Evolutionary conservation across 1,140 invertebrate genomes (phyloP), one percentile per base, ranked within the genome.

Genomic region (Panulirus ornatus): DNA sequence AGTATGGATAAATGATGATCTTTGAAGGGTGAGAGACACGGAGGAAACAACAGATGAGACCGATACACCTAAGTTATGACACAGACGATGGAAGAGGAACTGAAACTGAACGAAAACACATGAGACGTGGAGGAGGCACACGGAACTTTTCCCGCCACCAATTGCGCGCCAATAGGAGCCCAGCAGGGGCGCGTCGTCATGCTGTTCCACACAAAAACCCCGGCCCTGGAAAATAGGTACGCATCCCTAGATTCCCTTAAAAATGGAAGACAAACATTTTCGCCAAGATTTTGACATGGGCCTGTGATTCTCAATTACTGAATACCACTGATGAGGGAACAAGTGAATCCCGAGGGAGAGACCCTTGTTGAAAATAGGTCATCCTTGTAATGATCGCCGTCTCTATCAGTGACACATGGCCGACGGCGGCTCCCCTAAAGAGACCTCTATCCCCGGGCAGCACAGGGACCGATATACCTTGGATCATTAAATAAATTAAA

Each of bases 271-370:
- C 84, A 86, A 86, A 86, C 73, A 86, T 54, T 78, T 44, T 76
- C 84, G 22, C 84, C 84, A 78, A 54, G 51, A 51, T 58, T 78
- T 76, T 58, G 19, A 34, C 84, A 86, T 63, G 84, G 84, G 44
- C 40, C 84, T 30, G 73, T 86, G 84, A 58, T 78, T 78, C 84
- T 78, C 71, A 86, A 86, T 86, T 78, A 85, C 66, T 30, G 71
- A 86, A 86, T 78, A 36, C 84, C 84, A 34, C 47, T 75, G 70
- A 85, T 85, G 84, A 85, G 84, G 84, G 84, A 86, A 76, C 73
- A 86, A 86, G 84, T 78, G 84, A 86, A 38, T 86, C 84, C 84
- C 84, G 22, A 63, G 84, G 47, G 73, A 63, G 73, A 63, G 36
- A 16, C 58, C 36, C 71, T 86, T 86, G 84, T 86, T 63, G 73